A percentile compares a stretch with the other conserved stretches of the same genome.
Evolutionary conservation across 2,797 vertebrate species (phyloP).

Genomic region (Fringilla coelebs): DNA sequence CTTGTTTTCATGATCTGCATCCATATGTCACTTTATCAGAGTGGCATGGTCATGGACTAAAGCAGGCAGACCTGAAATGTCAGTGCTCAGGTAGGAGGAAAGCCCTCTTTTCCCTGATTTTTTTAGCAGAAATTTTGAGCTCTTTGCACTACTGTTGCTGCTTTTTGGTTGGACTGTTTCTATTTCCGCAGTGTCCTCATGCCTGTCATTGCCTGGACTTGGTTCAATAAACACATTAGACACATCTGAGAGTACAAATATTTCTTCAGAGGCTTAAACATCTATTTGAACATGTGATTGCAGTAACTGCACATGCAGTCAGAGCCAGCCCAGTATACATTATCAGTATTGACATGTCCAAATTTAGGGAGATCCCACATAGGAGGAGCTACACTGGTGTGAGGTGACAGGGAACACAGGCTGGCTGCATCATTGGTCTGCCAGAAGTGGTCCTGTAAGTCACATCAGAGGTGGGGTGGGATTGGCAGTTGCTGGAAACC

Average conservation of each 20-base stretch:
- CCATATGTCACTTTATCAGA: constrained; percentile 32
- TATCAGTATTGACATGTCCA: not conserved
- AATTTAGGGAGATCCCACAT: not conserved
- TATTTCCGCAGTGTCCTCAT: constrained; percentile 58
- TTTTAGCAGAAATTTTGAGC: constrained; percentile 13
- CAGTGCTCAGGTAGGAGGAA: not conserved
- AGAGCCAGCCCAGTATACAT: not conserved
- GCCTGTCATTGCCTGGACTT: constrained; percentile 57
- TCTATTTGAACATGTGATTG: constrained; percentile 41
- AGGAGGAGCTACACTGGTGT: accelerated
- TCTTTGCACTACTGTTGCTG: not conserved
- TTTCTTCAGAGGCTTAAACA: constrained; percentile 63
- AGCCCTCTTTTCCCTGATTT: not conserved
- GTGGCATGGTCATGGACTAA: not conserved
- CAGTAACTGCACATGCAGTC: not conserved
- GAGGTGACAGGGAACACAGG: not conserved
- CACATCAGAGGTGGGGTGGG: not conserved
- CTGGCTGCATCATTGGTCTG: not conserved
- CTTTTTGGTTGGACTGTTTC: constrained; percentile 45
- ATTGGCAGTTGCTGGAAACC: not conserved
- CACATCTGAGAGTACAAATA: constrained; percentile 56
- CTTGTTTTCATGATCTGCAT: constrained; percentile 4
- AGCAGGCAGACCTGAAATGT: constrained; percentile 35
- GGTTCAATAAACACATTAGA: constrained; percentile 61
- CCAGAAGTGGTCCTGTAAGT: not conserved